Conservation (phyloP, 2,113 vertebrate species). For the Notarius lentiginosus region DNA sequence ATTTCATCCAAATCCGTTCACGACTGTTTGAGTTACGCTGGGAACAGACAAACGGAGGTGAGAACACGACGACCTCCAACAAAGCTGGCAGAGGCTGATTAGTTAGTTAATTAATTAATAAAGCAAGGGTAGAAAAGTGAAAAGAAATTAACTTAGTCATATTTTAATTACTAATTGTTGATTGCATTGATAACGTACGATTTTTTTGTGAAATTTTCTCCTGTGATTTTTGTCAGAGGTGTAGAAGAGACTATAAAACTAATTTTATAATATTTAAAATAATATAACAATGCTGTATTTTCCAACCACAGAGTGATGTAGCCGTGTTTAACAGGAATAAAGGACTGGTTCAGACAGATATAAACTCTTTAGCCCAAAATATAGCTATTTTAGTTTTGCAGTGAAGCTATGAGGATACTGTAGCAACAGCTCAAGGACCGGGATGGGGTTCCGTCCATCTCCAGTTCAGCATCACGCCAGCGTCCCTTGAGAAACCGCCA, state of each 20-base stretch:
- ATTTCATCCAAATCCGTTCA: no score
- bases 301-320: background rate
- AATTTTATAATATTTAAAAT: background rate
- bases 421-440: background rate
- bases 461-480: background rate
- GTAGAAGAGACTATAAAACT: background rate
- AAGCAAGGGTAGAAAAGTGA: background rate
- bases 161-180: background rate
- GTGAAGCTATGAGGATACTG: background rate
- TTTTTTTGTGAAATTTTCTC: background rate
- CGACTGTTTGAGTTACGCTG: no score
- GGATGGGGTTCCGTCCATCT: no score
- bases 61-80: no score
- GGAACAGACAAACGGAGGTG: no score
- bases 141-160: background rate
- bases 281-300: background rate
- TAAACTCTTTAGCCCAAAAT: background rate
- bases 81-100: no score
- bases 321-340: background rate
- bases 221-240: background rate
- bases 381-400: background rate
- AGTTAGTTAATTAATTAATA: background rate
- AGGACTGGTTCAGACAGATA: no score
- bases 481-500: no score
- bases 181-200: background rate